A percentile compares a stretch with the other conserved stretches of the same genome.
Evolutionary conservation across 2,113 vertebrate genomes (phyloP).

Genomic region (Emberiza fucata): DNA sequence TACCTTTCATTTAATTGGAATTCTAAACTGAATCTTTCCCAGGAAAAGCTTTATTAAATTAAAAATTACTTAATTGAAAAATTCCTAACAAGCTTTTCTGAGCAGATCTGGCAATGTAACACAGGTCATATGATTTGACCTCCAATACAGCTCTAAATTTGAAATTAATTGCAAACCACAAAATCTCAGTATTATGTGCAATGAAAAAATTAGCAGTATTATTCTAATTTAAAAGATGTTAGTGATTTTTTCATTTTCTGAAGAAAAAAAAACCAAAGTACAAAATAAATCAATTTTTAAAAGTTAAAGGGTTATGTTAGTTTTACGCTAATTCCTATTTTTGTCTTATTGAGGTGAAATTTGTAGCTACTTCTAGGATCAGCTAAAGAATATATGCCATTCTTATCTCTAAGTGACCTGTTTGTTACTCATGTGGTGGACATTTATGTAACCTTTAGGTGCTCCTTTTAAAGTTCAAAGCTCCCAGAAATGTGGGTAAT

Average conservation of each 20-base stretch:
- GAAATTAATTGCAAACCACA: background rate
- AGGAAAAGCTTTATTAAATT: background rate
- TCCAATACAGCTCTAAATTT: background rate
- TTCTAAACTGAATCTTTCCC: background rate
- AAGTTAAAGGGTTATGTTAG: rapidly evolving
- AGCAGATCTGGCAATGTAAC: background rate
- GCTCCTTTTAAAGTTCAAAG: background rate
- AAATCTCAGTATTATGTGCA: background rate
- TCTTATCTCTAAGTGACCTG: background rate
- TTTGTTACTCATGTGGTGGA: background rate
- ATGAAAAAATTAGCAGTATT: background rate
- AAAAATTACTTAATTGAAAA: background rate
- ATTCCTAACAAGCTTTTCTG: background rate
- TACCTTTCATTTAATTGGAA: background rate
- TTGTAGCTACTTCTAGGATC: background rate
- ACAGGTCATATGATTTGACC: background rate
- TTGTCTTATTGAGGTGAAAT: background rate
- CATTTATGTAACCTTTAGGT: background rate
- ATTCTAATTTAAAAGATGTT: background rate
- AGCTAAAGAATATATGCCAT: background rate
- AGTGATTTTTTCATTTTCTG: background rate
- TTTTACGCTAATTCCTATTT: background rate
- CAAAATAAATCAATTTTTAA: background rate
- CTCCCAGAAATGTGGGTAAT: background rate
- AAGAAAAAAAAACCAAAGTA: background rate